Evolutionary conservation across 1,140 invertebrate genomes (phyloP), one percentile per base, ranked within the genome.

Genomic region (Calephelis virginiensis): DNA sequence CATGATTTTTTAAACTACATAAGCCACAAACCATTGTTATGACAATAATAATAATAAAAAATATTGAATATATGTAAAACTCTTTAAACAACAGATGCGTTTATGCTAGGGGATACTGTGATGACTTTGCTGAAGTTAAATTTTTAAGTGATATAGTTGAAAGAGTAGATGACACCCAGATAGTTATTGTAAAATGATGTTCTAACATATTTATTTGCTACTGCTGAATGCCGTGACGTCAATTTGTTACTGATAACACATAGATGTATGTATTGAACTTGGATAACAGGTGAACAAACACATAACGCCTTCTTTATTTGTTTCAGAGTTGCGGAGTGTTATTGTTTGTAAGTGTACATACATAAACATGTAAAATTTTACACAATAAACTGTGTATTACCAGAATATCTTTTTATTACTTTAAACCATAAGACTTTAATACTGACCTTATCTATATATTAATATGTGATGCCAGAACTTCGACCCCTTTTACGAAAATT

Each of bases 161-260:
- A 7, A 43, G 6, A 43, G 40, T 43, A 9, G 8, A 43, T 9
- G 6, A 37, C 59, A 56, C 12, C 53, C 64, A 59, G 13, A 11
- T n/a, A n/a, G n/a, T 28, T 43, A 17, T 38, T 64, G 43, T 63
- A 66, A 77, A 75, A 83, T 90, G 88, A 90, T 90, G 88, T 79
- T 14, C 10, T 69, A 75, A 68, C 62, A 63, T 70, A 73, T 73
- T 77, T 86, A 91, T 91, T 91, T 91, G 89, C 89, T 91, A 91
- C 89, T 91, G 73, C 89, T 86, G 89, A 91, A 62, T 85, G 89
- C 83, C 82, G 72, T 91, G 89, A 89, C 80, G 82, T 79, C 48
- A 85, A 61, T 73, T 64, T 64, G 56, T 72, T 69, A 69, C 83
- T 89, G 83, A 86, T 81, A 47, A 45, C 8, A 37, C 17, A n/a